Conservation (phyloP, 2,888 invertebrate species). For the Chrysolina oricalcia region DNA sequence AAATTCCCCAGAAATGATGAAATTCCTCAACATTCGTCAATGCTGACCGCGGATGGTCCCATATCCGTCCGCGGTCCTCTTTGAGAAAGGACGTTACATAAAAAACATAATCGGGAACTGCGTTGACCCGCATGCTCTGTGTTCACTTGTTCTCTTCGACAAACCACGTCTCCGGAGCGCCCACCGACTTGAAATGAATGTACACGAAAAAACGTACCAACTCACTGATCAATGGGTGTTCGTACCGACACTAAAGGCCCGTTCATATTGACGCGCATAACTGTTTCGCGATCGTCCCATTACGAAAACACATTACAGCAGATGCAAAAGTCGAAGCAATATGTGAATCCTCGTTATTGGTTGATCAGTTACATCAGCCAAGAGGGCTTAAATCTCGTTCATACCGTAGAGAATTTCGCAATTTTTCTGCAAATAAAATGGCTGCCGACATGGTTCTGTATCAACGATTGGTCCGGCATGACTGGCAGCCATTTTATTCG, state of each 20-base stretch:
- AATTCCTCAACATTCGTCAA: too few relatives aligned
- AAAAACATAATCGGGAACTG: constrained; percentile 53
- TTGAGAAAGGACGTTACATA: constrained; percentile 54
- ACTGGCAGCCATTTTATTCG: too few relatives aligned
- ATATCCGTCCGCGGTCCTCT: constrained; percentile 51
- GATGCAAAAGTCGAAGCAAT: too few relatives aligned
- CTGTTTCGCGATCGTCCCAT: not conserved
- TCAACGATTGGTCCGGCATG: too few relatives aligned
- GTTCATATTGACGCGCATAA: not conserved
- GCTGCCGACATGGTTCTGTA: too few relatives aligned
- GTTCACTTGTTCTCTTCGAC: constrained; percentile 46
- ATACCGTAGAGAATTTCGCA: too few relatives aligned
- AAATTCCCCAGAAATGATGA: too few relatives aligned
- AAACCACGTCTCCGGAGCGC: constrained; percentile 2
- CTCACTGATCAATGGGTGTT: not conserved
- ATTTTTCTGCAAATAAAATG: too few relatives aligned
- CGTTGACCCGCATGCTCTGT: constrained; percentile 49
- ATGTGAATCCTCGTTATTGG: too few relatives aligned
- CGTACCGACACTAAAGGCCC: not conserved
- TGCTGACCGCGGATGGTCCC: constrained; percentile 42
- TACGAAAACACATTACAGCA: too few relatives aligned
- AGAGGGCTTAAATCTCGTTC: too few relatives aligned
- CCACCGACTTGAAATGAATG: constrained; percentile 1
- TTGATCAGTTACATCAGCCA: too few relatives aligned
- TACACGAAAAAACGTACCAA: constrained; percentile 9